Base-by-base conservation (phyloP, 1,140 invertebrate genomes). In the Coelopa frigida region DNA sequence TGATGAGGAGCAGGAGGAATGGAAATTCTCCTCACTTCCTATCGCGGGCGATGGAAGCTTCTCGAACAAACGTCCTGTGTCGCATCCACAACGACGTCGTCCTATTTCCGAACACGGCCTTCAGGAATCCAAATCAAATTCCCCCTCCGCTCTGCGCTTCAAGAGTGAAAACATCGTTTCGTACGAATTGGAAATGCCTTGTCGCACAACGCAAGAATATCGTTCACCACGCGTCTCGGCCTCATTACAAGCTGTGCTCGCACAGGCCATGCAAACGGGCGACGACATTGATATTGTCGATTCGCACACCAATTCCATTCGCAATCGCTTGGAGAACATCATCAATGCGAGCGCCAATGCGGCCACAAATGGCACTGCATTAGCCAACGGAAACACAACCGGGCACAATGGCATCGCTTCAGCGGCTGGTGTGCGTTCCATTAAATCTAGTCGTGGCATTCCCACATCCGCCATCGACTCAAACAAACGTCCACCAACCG, bases 1-100 rank as follows among this genome's bases (percentile, higher is more conserved):
- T 70, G 89, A 96, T 69, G 93, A 97, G 57, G 85, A 89, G 59
- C 76, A 86, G 49, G 91, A 96, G 59, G 76, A 80, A 33, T 98
- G 92, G 92, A 76, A 77, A 51, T 70, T 73, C 37, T 72, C 72
- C 8, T 55, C 72, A 38, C 57, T 67, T 22, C 67, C 68, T 42
- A 57, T 73, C 56, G 32, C 44, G 17, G 48, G 46, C 11, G 62
- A 69, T 49, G 68, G 68, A n/a, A 69, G 73, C 22, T 72, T 72
- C 20, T 53, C 72, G 24, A 64, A 70, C 23, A 72, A 64, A 46
- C 73, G 85, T 42, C 85, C 85, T 0, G 72, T 81, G 12, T 84
- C 85, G 3, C 73, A 78, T 54, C 70, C 78, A 11, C 76, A 77
- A 14, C 70, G 75, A 14, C 71, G 83, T 21, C 73, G 87, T 38